A percentile compares a stretch with the other conserved stretches of the same genome.
phyloP scores from a whole-genome alignment of 2,113 vertebrate species.

The Furnarius figulus region DNA sequence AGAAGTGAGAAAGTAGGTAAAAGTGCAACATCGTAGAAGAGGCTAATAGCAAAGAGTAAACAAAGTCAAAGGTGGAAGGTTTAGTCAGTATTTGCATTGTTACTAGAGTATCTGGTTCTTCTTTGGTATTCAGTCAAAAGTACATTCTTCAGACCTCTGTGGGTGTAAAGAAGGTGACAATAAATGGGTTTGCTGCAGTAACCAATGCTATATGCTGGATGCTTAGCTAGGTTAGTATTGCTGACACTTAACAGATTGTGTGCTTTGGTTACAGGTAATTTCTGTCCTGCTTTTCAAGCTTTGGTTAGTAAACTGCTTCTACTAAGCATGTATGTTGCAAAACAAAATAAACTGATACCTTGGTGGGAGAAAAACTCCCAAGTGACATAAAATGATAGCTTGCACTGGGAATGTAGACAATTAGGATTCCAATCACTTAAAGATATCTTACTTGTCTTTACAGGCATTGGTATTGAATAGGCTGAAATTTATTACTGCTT shows the following conservation, averaged over 20 bases:
- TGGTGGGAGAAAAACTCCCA: not conserved
- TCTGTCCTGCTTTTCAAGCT: not conserved
- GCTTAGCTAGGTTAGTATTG: not conserved
- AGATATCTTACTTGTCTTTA: not conserved
- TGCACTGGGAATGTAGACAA: not conserved
- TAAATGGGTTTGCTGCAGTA: not conserved
- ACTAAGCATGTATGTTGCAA: not conserved
- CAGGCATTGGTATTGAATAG: not conserved
- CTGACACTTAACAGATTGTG: not conserved
- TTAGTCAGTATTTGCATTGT: not conserved
- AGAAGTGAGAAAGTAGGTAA: not conserved
- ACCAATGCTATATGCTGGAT: not conserved
- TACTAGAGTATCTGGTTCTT: not conserved
- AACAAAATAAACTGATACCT: not conserved
- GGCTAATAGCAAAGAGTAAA: not conserved
- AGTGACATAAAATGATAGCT: not conserved
- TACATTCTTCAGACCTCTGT: not conserved
- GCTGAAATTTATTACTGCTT: not conserved
- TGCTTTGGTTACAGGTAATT: not conserved
- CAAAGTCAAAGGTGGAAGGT: not conserved
- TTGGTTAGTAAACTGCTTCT: not conserved
- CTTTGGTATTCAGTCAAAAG: not conserved
- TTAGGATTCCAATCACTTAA: not conserved
- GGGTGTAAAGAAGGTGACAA: not conserved
- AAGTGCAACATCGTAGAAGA: not conserved